phyloP scores from a whole-genome alignment of 2,113 vertebrate species.

The Beaufortia kweichowensis region DNA sequence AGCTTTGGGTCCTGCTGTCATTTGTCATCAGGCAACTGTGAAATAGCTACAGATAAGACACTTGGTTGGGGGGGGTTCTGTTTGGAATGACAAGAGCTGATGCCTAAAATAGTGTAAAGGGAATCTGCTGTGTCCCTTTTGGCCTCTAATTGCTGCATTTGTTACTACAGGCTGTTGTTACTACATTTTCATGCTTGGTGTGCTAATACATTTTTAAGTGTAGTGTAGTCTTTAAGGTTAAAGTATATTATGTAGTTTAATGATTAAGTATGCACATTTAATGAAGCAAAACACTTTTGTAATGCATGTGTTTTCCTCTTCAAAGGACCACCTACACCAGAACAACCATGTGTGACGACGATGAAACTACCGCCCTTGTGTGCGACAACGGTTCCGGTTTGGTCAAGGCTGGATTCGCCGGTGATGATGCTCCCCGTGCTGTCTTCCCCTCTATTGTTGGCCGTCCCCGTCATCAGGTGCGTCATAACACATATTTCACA shows the following conservation, averaged over 20 bases:
- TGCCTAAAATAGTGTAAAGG: constrained; percentile 67
- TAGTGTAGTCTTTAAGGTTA: too few species aligned
- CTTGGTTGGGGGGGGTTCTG: constrained; percentile 4
- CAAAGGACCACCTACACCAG: constrained; percentile 63
- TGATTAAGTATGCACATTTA: too few species aligned
- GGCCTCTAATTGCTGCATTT: constrained; percentile 47
- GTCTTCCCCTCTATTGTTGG: constrained; percentile 99
- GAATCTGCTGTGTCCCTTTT: constrained; percentile 57
- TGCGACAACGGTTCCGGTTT: constrained; percentile 98
- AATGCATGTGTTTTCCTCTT: constrained; percentile 13
- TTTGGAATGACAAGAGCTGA: constrained; percentile 54
- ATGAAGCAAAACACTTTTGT: neutral
- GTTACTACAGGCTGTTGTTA: neutral
- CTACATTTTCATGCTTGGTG: neutral
- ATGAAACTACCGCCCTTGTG: constrained; percentile 94
- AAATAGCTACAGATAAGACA: constrained; percentile 60
- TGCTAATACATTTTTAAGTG: too few species aligned
- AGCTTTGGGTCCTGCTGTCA: constrained; percentile 50
- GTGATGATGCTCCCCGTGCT: constrained; percentile 94
- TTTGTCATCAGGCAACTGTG: constrained; percentile 69
- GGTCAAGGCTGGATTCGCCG: constrained; percentile 97
- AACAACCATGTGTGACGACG: constrained; percentile 93
- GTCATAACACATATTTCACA: neutral
- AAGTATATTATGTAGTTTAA: too few species aligned
- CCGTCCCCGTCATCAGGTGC: constrained; percentile 94